phyloP scores from a whole-genome alignment of 2,113 vertebrate species.

The Clarias macrocephalus region DNA sequence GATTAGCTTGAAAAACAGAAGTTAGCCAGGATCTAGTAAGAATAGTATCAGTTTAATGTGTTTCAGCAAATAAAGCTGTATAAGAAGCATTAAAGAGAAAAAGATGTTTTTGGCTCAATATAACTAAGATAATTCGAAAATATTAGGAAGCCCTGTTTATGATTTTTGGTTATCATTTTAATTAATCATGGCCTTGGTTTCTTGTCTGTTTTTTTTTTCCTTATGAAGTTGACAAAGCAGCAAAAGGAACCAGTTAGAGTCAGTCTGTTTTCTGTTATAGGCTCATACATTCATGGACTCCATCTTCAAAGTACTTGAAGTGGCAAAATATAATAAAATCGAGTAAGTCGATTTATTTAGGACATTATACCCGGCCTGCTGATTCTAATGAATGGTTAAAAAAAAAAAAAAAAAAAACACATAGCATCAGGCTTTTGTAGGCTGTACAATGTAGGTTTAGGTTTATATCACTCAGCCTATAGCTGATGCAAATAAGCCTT shows the following conservation, averaged over 20 bases:
- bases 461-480: slow-evolving; percentile 28
- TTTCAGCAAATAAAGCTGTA: neutral
- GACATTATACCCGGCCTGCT: neutral
- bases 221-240: neutral
- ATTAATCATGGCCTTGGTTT: neutral
- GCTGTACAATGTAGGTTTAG: slow-evolving; percentile 13
- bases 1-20: neutral
- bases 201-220: neutral
- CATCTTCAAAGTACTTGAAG: neutral
- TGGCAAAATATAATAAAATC: slow-evolving; percentile 8
- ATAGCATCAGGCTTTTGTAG: slow-evolving; percentile 13
- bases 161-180: neutral
- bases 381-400: slow-evolving; percentile 1
- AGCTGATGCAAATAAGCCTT: slow-evolving; percentile 45
- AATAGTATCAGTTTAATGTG: neutral
- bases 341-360: slow-evolving; percentile 15
- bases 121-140: neutral
- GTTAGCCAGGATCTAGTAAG: neutral
- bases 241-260: neutral
- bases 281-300: neutral
- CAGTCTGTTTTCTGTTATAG: neutral
- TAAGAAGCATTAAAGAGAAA: neutral
- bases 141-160: neutral
- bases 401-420: slow-evolving; percentile 19
- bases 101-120: neutral